Base-by-base conservation (phyloP, 53 echinoderm and acorn worm species). In the Hippasteria phrygiana region DNA sequence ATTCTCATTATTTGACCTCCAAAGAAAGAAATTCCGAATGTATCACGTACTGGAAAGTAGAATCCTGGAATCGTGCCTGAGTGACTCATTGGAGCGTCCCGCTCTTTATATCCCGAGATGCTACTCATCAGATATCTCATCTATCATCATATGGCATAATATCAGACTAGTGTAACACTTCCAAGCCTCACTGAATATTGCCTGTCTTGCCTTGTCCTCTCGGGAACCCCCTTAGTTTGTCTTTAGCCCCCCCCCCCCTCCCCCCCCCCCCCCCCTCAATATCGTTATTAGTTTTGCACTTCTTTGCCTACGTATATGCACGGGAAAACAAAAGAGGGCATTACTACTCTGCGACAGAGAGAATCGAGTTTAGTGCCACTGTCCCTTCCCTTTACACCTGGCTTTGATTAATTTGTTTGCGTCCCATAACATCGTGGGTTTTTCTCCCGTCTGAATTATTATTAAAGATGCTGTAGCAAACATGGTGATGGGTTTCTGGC, bases 331-430 rank as follows among this genome's bases (percentile, higher is more conserved):
- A 24, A 1, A 1, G 26, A 9, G 59, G 26, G 22, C 8, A 26
- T 26, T n/a, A n/a, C 59, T 59, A 59, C 59, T 17, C 2, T 51
- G n/a, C 1, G 22, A 59, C 16, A 24, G 59, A 59, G 16, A 22
- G 13, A 47, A 3, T 0, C 22, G 43, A 47, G 0, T 7, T 59
- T 26, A 2, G 59, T n/a, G n/a, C 7, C 59, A 26, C 6, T 45
- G 11, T 8, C 3, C 59, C 26, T 59, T 59, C 26, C n/a, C n/a
- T 59, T 24, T 46, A 69, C 85, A 85, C 85, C 71, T 85, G 85
- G 85, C 54, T 35, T 11, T 85, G 85, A 85, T 85, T 85, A 85
- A 85, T 85, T 50, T 85, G 85, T 85, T 85, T 85, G 85, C 51
- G 14, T 71, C 71, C 53, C 53, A 75, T 33, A 70, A 48, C 45